Evolutionary conservation across 30 jellyfish, hydroid and myxozoan genomes (phyloP).

Genomic region (Hydractinia symbiolongicarpus): DNA sequence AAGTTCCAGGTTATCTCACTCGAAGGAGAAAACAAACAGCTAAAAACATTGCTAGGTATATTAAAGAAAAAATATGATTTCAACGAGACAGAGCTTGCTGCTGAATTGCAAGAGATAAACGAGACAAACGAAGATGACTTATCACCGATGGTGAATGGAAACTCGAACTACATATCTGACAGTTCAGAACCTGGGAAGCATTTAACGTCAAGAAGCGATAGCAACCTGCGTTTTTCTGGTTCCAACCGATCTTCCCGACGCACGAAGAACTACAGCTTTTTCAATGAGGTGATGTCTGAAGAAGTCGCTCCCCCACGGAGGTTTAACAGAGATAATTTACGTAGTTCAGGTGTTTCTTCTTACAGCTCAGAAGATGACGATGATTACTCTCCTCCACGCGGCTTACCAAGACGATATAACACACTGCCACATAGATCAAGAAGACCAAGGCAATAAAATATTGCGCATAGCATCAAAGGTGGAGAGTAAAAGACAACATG

Average conservation of each 20-base stretch:
- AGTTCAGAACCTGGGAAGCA: constrained; percentile 7
- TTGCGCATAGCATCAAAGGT: too few species aligned
- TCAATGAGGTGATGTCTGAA: background rate
- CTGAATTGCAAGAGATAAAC: constrained; percentile 19
- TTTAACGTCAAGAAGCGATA: constrained; percentile 3
- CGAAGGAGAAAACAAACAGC: constrained; percentile 34
- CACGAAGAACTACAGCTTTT: background rate
- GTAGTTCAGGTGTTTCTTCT: constrained; percentile 15
- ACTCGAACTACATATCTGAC: background rate
- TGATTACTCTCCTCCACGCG: constrained; percentile 20
- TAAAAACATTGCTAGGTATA: constrained; percentile 38
- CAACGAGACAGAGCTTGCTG: constrained; percentile 34
- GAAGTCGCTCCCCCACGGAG: background rate
- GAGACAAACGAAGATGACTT: background rate
- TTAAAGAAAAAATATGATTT: constrained; percentile 36
- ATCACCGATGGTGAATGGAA: background rate
- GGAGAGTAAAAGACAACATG: too few species aligned
- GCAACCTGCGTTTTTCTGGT: constrained; percentile 1
- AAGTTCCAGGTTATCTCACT: constrained; percentile 26
- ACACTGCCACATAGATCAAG: constrained; percentile 4
- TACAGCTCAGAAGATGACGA: constrained; percentile 10
- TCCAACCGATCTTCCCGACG: background rate
- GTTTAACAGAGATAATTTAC: background rate
- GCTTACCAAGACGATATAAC: constrained; percentile 1
- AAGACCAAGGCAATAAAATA: constrained; percentile 3